Conservation (phyloP, 2,888 invertebrate species). For the Metallyticus violacea region DNA sequence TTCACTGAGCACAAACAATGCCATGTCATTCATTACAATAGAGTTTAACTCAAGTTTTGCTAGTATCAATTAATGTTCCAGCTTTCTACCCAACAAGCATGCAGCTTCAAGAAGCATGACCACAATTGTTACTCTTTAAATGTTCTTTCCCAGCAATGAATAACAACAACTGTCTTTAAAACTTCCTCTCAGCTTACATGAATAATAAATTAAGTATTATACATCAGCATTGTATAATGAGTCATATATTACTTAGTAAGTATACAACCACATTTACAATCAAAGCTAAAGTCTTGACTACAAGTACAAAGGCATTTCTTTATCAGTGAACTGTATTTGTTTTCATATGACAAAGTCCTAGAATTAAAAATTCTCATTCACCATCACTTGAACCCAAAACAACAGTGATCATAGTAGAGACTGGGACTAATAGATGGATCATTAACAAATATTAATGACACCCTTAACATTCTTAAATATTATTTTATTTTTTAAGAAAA, state of each 20-base stretch:
- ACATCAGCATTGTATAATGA: too few relatives aligned
- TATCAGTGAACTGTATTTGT: not conserved
- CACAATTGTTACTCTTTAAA: not conserved
- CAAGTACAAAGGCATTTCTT: not conserved
- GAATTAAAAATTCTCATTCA: not conserved
- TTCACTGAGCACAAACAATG: not conserved
- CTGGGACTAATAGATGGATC: not conserved
- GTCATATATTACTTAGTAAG: too few relatives aligned
- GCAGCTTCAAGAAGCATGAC: not conserved
- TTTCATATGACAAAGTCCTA: not conserved
- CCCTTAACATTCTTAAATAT: too few relatives aligned
- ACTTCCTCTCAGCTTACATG: too few relatives aligned
- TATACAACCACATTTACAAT: not conserved
- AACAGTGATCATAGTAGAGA: not conserved
- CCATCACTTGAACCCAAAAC: not conserved
- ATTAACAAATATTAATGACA: too few relatives aligned
- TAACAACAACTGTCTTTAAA: too few relatives aligned
- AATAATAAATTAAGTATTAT: too few relatives aligned
- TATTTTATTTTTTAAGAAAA: not conserved
- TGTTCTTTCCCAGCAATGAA: too few relatives aligned
- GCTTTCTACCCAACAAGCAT: not conserved
- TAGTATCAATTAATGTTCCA: not conserved
- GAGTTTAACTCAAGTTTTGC: not conserved
- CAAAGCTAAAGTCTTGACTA: not conserved
- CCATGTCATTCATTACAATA: not conserved